Base-by-base conservation (phyloP, 2,797 vertebrate genomes). In the Megalops cyprinoides region DNA sequence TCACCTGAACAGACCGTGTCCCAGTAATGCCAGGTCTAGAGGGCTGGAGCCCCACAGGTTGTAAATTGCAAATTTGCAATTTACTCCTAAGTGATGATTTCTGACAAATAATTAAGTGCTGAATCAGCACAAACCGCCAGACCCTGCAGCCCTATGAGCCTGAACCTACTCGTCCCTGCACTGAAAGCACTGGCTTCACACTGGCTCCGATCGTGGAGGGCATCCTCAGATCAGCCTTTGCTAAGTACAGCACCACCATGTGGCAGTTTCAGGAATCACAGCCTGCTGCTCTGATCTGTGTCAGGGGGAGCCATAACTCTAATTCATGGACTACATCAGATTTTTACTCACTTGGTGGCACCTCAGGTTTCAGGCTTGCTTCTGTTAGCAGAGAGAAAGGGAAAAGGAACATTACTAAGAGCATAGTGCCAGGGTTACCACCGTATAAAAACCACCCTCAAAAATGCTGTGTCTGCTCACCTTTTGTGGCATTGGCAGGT, bases 311-410 rank as follows among this genome's bases (percentile, higher is more conserved):
- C 67, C 44, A 20, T 39, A 23, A 20, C 44, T n/a, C 37, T 71
- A 71, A 44, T 71, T 39, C 4, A n/a, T 9, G 20, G 23, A 25
- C 44, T 42, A 71, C 39, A 20, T 20, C 14, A 23, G 20, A 23
- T 31, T 34, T 34, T 15, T 84, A 86, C 82, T 86, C 79, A 86
- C 85, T 82, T 73, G 78, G 60, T 44, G 81, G 48, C 55, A 49
- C 74, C 15, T 62, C 34, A 12, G 49, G 46, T 31, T 84, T 84
- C 25, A 67, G 69, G 9, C 82, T 82, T 56, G 69, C 51, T n/a
- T 79, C 82, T 82, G 53, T 12, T 44, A 80, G n/a, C 9, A 55
- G n/a, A 76, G n/a, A 51, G n/a, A 15, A 80, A 67, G 10, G 31
- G 46, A 51, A 58, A 25, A 60, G 15, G 55, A 3, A 23, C 28